phyloP scores from a whole-genome alignment of 1,140 invertebrate species.

The Pygmarrhopalites habei region DNA sequence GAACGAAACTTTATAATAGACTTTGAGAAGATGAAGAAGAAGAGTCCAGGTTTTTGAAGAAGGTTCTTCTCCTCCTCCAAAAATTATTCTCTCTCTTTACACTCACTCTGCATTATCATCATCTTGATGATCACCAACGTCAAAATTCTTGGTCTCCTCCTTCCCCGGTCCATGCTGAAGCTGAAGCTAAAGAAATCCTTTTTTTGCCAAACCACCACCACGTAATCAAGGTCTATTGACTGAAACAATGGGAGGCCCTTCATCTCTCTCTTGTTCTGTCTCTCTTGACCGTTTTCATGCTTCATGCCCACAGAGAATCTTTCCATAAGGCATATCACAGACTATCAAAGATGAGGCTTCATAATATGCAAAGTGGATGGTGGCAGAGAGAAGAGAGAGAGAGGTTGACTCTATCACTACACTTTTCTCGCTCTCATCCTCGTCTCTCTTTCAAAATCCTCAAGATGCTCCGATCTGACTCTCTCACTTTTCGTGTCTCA shows the following conservation, averaged over 20 bases:
- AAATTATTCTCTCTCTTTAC: not conserved
- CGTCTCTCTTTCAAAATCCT: too few relatives aligned
- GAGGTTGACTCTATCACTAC: too few relatives aligned
- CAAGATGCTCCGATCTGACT: not conserved
- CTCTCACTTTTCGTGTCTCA: too few relatives aligned
- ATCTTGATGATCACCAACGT: not conserved
- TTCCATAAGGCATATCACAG: not conserved
- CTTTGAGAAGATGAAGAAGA: too few relatives aligned
- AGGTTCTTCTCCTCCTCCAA: too few relatives aligned
- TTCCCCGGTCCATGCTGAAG: not conserved
- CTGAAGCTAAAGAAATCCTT: too few relatives aligned
- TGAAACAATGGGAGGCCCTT: conserved; percentile 7
- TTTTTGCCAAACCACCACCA: conserved; percentile 1
- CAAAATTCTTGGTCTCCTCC: not conserved
- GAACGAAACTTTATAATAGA: too few relatives aligned
- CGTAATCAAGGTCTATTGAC: conserved; percentile 10
- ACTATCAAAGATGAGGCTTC: too few relatives aligned
- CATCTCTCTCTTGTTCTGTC: not conserved
- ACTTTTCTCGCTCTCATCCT: too few relatives aligned
- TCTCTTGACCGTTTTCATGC: not conserved
- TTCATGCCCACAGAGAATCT: not conserved
- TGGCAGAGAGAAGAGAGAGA: too few relatives aligned
- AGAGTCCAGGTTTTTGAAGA: too few relatives aligned
- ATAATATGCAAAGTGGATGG: too few relatives aligned
- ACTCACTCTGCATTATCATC: not conserved